Evolutionary conservation across 37 sponge, comb jelly and placozoan genomes (phyloP), one percentile per base, ranked within the genome.

Genomic region (Mnemiopsis leidyi): DNA sequence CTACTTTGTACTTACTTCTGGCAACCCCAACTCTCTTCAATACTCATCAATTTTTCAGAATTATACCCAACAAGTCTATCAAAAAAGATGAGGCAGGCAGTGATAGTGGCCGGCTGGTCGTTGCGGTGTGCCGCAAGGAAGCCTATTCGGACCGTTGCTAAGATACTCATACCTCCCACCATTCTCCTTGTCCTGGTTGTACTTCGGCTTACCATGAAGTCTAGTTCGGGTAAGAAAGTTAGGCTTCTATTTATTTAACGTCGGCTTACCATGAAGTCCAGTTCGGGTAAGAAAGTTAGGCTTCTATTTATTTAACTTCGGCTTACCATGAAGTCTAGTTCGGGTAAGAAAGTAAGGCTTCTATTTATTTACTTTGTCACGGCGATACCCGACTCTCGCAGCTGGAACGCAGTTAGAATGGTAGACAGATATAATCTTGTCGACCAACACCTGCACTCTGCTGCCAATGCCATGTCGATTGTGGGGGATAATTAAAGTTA

Each of bases 161-260:
- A 35, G 36, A 35, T 79, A 16, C 33, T 79, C 36, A 79, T 35
- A 23, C 82, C 82, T 32, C 82, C 82, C 2, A 20, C 38, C 21
- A 32, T 79, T 1, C 82, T 79, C 32, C 38, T 35, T 5, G 82
- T 79, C 1, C 82, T 79, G 23, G 37, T 79, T 35, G 37, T 79
- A 20, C 36, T 79, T 3, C 33, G 82, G 13, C 21, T 79, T 2
- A 33, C 82, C 1, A 79, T 79, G 82, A 35, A 79, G 21, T 36
- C 82, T 79, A 79, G 37, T 36, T 36, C 82, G 32, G 75, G 75
- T 71, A 28, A n/a, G n/a, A n/a, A n/a, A n/a, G n/a, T n/a, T n/a
- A n/a, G n/a, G n/a, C 38, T 35, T 5, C 36, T 79, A 5, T 36
- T 79, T 16, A 16, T 79, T 35, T 7, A 33, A 20, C 36, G 26